Percentiles rank a stretch among this genome's conserved stretches.
These are phyloP conservation scores for Emmelina monodactyla DNA, from an alignment of 2,888 invertebrate genomes.

Conservation along the genomic window DNA sequence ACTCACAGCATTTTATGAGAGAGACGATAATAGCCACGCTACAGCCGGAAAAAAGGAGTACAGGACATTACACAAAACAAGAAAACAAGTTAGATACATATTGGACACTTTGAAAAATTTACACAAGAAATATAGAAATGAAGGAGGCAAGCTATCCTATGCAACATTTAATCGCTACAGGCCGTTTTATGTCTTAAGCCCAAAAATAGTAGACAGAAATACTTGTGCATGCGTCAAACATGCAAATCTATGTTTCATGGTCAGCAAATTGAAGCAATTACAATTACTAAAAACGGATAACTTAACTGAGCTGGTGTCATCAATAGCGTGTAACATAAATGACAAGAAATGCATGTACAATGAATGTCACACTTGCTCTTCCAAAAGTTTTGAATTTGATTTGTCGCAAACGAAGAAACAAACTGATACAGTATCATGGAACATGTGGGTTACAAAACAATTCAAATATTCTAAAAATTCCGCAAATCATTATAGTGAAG, in stretches of 20 bases:
- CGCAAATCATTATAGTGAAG: neutral
- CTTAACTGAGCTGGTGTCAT: neutral
- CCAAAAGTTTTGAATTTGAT: slow-evolving; percentile 7
- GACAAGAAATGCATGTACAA: slow-evolving; percentile 12
- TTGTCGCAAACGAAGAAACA: slow-evolving; percentile 2
- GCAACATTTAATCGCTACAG: slow-evolving; percentile 15
- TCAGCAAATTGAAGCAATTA: neutral
- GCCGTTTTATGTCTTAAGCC: slow-evolving; percentile 16
- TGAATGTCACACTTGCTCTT: slow-evolving; percentile 9
- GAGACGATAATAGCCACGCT: slow-evolving; percentile 15
- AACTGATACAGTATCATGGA: slow-evolving; percentile 5
- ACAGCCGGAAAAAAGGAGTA: slow-evolving; percentile 17
- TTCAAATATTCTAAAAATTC: slow-evolving; percentile 2
- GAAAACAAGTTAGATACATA: slow-evolving; percentile 15
- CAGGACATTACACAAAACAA: slow-evolving; percentile 14
- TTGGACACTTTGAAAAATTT: slow-evolving; percentile 13
- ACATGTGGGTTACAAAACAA: neutral
- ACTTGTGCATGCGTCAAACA: slow-evolving; percentile 18
- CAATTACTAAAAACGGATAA: slow-evolving; percentile 1
- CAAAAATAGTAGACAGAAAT: slow-evolving; percentile 13
- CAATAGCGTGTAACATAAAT: slow-evolving; percentile 5
- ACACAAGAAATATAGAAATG: slow-evolving; percentile 14
- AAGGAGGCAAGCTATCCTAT: slow-evolving; percentile 15
- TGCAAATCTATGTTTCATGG: slow-evolving; percentile 7
- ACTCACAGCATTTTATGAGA: slow-evolving; percentile 2